phyloP scores from a whole-genome alignment of 2,888 invertebrate species.

The Idaea straminata region DNA sequence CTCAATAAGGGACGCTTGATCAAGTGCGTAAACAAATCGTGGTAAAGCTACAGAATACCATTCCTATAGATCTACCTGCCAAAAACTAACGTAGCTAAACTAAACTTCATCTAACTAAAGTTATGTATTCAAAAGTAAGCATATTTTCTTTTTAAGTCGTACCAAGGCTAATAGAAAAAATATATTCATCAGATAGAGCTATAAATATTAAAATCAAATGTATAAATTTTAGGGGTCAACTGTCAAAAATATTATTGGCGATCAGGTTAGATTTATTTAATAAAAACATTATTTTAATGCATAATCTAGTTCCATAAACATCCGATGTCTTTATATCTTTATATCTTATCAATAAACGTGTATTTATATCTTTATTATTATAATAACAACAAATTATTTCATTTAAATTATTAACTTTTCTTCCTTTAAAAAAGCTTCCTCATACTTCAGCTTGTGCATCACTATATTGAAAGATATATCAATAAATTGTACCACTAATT shows the following conservation, averaged over 20 bases:
- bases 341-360: too few species aligned
- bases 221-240: neutral
- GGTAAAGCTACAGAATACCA: neutral
- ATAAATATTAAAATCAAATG: neutral
- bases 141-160: neutral
- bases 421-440: too few species aligned
- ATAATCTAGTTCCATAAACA: neutral
- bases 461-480: too few species aligned
- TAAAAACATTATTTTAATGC: neutral
- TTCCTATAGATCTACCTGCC: neutral
- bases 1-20: too few species aligned
- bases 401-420: too few species aligned
- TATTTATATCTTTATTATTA: neutral
- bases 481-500: too few species aligned
- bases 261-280: neutral
- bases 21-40: neutral
- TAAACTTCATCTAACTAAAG: neutral
- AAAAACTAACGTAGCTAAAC: neutral
- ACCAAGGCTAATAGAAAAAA: neutral
- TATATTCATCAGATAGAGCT: neutral
- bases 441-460: too few species aligned
- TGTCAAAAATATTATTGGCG: neutral
- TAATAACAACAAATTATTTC: neutral
- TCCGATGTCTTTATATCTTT: neutral
- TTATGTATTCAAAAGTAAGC: neutral